Evolutionary conservation across 1,140 invertebrate species (phyloP).

Genomic region (Pseudomyrmex gracilis): DNA sequence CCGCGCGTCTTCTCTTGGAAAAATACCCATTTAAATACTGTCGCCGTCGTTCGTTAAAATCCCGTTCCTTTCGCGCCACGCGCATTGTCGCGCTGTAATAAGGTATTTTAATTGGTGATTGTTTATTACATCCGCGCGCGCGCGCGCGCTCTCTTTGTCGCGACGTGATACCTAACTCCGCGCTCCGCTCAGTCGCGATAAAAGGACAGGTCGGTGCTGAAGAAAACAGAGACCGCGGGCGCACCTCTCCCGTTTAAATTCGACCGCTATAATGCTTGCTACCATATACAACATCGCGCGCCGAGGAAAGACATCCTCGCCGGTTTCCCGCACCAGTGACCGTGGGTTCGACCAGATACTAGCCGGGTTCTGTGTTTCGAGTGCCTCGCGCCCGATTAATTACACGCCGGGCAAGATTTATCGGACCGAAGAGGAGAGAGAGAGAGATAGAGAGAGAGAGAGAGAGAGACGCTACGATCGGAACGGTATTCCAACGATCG

Average conservation of each 20-base stretch:
- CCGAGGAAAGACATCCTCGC: conserved; percentile 65
- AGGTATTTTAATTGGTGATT: conserved; percentile 82
- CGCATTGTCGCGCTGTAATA: conserved; percentile 79
- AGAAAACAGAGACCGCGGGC: not conserved
- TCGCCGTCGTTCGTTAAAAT: conserved; percentile 66
- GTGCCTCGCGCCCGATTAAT: conserved; percentile 80
- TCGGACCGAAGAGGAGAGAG: conserved; percentile 52
- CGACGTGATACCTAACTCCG: conserved; percentile 21
- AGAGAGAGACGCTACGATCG: conserved; percentile 36
- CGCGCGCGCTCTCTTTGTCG: conserved; percentile 19
- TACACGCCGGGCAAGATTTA: conserved; percentile 77
- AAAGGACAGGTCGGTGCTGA: conserved; percentile 42
- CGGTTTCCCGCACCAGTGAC: conserved; percentile 67
- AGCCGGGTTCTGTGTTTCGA: conserved; percentile 74
- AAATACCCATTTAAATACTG: conserved; percentile 56
- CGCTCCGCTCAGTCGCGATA: conserved; percentile 34
- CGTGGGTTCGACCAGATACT: conserved; percentile 78
- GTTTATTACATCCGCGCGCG: conserved; percentile 71
- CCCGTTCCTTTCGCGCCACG: conserved; percentile 32
- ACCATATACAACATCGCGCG: conserved; percentile 65
- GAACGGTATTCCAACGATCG: conserved; percentile 70
- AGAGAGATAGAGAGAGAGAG: conserved; percentile 37
- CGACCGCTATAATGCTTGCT: conserved; percentile 63
- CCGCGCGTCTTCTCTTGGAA: conserved; percentile 28
- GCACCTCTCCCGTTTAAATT: conserved; percentile 54